Percentiles rank a stretch among this genome's conserved stretches.
These are phyloP conservation scores for Agriopis marginaria DNA, from an alignment of 2,888 invertebrate genomes.

Conservation along the genomic window DNA sequence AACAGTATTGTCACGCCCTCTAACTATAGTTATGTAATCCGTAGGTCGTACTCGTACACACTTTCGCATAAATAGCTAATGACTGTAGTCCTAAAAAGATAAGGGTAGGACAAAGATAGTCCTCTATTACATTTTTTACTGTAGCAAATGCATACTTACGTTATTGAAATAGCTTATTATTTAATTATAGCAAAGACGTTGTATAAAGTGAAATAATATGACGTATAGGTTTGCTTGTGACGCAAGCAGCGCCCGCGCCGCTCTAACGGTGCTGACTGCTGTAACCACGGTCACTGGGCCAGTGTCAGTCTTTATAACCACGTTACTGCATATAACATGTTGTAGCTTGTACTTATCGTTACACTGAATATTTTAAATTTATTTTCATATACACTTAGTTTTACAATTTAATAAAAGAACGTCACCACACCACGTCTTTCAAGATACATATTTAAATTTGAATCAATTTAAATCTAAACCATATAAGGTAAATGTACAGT, in stretches of 20 bases:
- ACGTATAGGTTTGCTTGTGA: conserved; percentile 50
- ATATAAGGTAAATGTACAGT: too few species aligned
- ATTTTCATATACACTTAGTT: background rate
- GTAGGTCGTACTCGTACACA: too few species aligned
- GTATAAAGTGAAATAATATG: conserved; percentile 47
- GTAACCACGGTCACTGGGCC: conserved; percentile 47
- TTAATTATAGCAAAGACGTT: conserved; percentile 34
- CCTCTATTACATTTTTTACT: too few species aligned
- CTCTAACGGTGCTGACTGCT: conserved; percentile 55
- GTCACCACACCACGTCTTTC: background rate
- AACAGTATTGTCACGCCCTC: too few species aligned
- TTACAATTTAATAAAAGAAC: background rate
- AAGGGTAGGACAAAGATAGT: too few species aligned
- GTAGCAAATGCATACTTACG: background rate
- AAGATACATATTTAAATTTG: background rate
- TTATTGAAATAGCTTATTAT: background rate
- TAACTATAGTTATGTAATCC: too few species aligned
- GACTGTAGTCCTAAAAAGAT: too few species aligned
- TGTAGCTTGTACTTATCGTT: background rate
- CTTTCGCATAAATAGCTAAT: too few species aligned
- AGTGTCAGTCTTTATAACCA: conserved; percentile 41
- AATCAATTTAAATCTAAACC: too few species aligned
- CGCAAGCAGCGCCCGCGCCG: conserved; percentile 39
- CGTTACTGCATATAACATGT: conserved; percentile 26
- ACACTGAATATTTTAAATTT: background rate